Conservation (phyloP, 2,888 invertebrate species). For the Pecten maximus region DNA sequence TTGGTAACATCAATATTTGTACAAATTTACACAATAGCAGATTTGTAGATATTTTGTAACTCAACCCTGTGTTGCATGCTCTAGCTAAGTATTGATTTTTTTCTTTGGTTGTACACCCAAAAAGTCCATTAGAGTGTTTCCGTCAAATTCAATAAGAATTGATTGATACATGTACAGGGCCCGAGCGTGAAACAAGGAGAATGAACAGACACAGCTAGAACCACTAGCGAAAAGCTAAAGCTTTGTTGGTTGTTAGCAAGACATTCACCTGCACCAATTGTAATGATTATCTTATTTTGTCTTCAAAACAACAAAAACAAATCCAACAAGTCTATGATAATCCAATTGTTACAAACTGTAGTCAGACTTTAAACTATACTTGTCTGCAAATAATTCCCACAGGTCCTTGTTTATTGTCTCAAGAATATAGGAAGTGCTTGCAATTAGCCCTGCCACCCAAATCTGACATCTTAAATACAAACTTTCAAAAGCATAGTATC, state of each 20-base stretch:
- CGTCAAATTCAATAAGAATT: conserved; percentile 22
- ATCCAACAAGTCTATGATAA: too few species aligned
- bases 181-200: background rate
- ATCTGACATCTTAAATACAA: too few species aligned
- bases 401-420: too few species aligned
- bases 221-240: background rate
- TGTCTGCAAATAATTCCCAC: too few species aligned
- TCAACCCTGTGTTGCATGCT: background rate
- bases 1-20: background rate
- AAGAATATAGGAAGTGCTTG: too few species aligned
- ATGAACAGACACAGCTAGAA: background rate
- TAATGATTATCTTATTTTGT: too few species aligned
- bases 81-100: conserved; percentile 14
- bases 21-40: background rate
- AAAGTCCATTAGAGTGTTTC: conserved; percentile 28
- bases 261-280: too few species aligned
- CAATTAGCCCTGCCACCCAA: too few species aligned
- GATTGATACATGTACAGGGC: conserved; percentile 12
- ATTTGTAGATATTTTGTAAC: background rate
- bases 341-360: too few species aligned
- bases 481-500: too few species aligned
- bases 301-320: too few species aligned
- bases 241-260: background rate
- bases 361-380: too few species aligned
- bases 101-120: background rate